These are phyloP conservation scores for Poeciliopsis prolifica DNA, from an alignment of 2,113 vertebrate genomes.

Conservation along the genomic window DNA sequence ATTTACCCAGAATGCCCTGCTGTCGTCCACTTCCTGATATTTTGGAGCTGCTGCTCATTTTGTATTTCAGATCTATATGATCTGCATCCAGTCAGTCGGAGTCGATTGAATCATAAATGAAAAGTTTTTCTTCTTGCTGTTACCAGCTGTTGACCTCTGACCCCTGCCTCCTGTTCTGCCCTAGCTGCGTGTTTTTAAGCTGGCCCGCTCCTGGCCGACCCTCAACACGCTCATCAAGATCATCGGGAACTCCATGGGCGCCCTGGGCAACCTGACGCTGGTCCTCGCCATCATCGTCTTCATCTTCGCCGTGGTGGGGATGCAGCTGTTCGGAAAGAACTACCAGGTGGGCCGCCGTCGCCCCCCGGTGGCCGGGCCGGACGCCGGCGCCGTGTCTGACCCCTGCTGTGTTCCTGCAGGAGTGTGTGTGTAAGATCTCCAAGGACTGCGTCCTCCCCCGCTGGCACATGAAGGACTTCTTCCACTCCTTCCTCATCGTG, in stretches of 20 bases:
- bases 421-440: constrained; percentile 87
- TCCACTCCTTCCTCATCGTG: constrained; percentile 92
- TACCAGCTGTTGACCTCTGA: too few relatives aligned
- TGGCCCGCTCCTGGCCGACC: constrained; percentile 98
- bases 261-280: constrained; percentile 94
- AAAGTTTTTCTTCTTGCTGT: too few relatives aligned
- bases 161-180: not conserved
- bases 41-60: too few relatives aligned
- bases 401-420: constrained; percentile 27
- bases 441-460: constrained; percentile 87
- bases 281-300: constrained; percentile 99
- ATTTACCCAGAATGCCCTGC: too few relatives aligned
- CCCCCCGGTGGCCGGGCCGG: too few relatives aligned
- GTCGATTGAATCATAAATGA: too few relatives aligned
- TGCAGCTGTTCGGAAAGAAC: constrained; percentile 97
- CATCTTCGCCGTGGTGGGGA: constrained; percentile 97
- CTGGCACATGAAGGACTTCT: constrained; percentile 98
- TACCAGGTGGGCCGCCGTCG: constrained; percentile 75
- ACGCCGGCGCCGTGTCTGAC: too few relatives aligned
- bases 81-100: too few relatives aligned
- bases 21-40: too few relatives aligned
- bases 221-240: constrained; percentile 98
- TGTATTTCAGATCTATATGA: too few relatives aligned
- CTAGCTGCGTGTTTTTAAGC: constrained; percentile 95
- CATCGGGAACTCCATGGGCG: constrained; percentile 96